These are phyloP conservation scores for Doris montereyensis DNA, from an alignment of 2,888 invertebrate species.

Conservation along the genomic window DNA sequence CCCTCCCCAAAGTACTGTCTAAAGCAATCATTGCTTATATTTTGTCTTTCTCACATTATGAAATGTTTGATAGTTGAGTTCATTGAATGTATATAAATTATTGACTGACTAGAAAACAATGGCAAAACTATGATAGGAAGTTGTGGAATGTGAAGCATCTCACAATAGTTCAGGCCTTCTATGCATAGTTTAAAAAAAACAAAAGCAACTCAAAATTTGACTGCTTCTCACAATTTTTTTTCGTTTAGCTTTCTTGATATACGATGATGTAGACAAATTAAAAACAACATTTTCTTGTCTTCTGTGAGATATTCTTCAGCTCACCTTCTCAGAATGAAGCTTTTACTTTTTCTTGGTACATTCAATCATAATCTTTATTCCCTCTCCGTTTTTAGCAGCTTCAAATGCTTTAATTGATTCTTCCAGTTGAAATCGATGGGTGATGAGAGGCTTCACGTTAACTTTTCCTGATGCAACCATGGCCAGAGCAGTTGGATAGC, in stretches of 20 bases:
- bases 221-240: background rate
- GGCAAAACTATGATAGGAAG: too few relatives aligned
- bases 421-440: constrained; percentile 64
- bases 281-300: background rate
- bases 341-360: constrained; percentile 43
- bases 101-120: too few relatives aligned
- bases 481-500: constrained; percentile 69
- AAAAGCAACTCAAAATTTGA: too few relatives aligned
- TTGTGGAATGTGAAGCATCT: too few relatives aligned
- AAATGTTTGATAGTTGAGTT: too few relatives aligned
- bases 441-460: constrained; percentile 67
- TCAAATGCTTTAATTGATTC: constrained; percentile 86
- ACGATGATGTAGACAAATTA: background rate
- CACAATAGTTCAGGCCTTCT: too few relatives aligned
- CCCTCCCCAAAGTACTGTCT: too few relatives aligned
- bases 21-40: too few relatives aligned
- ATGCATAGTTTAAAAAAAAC: too few relatives aligned
- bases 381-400: constrained; percentile 81
- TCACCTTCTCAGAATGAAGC: background rate
- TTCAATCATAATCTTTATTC: constrained; percentile 79
- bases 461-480: constrained; percentile 68
- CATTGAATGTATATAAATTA: too few relatives aligned
- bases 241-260: background rate
- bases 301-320: background rate
- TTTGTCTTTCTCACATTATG: too few relatives aligned